These are phyloP conservation scores for Anseranas semipalmata DNA, from an alignment of 2,113 vertebrate species.

Conservation along the genomic window DNA sequence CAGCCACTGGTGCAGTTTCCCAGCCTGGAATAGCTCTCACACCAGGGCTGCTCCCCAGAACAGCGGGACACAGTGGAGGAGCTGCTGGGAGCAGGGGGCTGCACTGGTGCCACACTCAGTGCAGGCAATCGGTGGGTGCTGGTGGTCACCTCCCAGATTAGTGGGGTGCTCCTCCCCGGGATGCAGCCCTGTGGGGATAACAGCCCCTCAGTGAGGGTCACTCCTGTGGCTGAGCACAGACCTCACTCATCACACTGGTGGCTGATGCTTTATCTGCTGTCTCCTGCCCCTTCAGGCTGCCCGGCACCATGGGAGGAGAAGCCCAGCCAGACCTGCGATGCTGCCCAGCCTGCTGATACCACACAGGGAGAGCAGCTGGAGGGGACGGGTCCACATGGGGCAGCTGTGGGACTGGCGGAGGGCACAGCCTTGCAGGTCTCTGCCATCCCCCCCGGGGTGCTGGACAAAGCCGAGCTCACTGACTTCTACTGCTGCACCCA, in stretches of 20 bases:
- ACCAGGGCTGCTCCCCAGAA: neutral
- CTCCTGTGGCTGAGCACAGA: neutral
- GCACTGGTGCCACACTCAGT: fast-evolving
- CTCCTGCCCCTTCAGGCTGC: neutral
- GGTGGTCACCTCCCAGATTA: neutral
- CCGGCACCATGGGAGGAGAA: neutral
- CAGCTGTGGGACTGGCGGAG: neutral
- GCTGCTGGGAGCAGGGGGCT: neutral
- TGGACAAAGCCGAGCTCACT: conserved; percentile 61
- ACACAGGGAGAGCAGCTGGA: conserved; percentile 60
- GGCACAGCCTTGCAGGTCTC: conserved; percentile 74
- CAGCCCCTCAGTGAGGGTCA: fast-evolving
- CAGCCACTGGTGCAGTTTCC: neutral
- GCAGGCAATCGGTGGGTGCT: neutral
- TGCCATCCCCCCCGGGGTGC: conserved; percentile 72
- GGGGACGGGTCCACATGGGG: conserved; percentile 5
- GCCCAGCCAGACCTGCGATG: neutral
- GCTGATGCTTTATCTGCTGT: neutral
- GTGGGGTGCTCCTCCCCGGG: neutral
- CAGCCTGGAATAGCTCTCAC: neutral
- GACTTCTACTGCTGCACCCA: conserved; percentile 83
- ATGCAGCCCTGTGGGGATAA: neutral
- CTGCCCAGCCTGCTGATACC: neutral
- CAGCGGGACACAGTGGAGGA: fast-evolving
- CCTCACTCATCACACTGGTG: fast-evolving